Percentiles rank a stretch among this genome's conserved stretches.
Conservation (phyloP, 2,888 invertebrate species). For the Ormyrus nitidulus region DNA sequence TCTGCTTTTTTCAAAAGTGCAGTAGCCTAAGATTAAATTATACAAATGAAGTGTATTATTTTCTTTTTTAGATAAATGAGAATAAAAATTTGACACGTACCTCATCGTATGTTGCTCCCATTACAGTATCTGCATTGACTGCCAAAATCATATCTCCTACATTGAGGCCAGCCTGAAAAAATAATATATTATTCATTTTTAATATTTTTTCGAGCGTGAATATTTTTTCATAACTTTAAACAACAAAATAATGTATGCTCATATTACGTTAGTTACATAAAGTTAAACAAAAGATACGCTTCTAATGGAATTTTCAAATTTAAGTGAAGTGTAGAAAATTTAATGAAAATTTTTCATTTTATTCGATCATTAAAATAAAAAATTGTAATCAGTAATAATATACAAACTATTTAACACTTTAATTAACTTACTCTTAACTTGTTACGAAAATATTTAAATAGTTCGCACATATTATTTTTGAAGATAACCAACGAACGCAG, state of each 20-base stretch:
- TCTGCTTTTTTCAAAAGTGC: slow-evolving; percentile 90
- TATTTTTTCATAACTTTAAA: too few relatives aligned
- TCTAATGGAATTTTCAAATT: not conserved
- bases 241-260: too few relatives aligned
- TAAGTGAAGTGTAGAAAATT: not conserved
- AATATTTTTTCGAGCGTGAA: too few relatives aligned
- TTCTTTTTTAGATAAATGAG: too few relatives aligned
- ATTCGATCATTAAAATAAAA: too few relatives aligned
- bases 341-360: not conserved
- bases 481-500: too few relatives aligned
- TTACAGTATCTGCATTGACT: slow-evolving; percentile 93
- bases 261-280: too few relatives aligned
- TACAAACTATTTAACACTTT: too few relatives aligned
- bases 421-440: not conserved
- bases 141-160: slow-evolving; percentile 98
- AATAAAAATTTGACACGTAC: slow-evolving; percentile 76
- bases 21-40: slow-evolving; percentile 82
- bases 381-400: too few relatives aligned
- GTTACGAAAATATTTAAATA: slow-evolving; percentile 24
- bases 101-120: slow-evolving; percentile 91
- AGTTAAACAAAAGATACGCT: too few relatives aligned
- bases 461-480: slow-evolving; percentile 20
- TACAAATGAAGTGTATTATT: too few relatives aligned
- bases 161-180: slow-evolving; percentile 89
- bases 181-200: slow-evolving; percentile 17